Percentiles rank a stretch among this genome's conserved stretches.
These are phyloP conservation scores for Pseudochaenichthys georgianus DNA, from an alignment of 2,797 vertebrate genomes.

Conservation along the genomic window DNA sequence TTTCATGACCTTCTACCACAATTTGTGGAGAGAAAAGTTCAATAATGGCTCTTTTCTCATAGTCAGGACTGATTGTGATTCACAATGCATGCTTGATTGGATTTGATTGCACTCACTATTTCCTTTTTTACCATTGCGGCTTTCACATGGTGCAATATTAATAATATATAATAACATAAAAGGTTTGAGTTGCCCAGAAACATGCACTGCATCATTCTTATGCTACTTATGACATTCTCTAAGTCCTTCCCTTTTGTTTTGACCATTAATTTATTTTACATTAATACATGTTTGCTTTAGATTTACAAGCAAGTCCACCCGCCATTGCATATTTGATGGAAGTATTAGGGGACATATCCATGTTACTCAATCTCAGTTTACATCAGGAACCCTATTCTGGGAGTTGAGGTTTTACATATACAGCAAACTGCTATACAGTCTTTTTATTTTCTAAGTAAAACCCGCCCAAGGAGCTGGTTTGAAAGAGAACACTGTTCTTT, in stretches of 20 bases:
- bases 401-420: constrained; percentile 7
- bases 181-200: not conserved
- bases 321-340: not conserved
- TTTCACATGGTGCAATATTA: constrained; percentile 19
- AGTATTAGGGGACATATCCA: not conserved
- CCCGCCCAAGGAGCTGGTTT: not conserved
- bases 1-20: constrained; percentile 49
- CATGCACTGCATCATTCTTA: not conserved
- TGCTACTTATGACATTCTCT: not conserved
- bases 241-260: not conserved
- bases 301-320: not conserved
- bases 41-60: constrained; percentile 28
- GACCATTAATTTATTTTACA: too few relatives aligned
- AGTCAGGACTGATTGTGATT: constrained; percentile 58
- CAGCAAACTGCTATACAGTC: not conserved
- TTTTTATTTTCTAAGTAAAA: constrained; percentile 3
- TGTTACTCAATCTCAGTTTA: not conserved
- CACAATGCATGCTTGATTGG: constrained; percentile 50
- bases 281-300: not conserved
- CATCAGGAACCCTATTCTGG: not conserved
- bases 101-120: constrained; percentile 65
- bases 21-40: constrained; percentile 56
- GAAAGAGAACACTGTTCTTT: constrained; percentile 23
- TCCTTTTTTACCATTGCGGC: constrained; percentile 10
- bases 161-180: not conserved